These are phyloP conservation scores for Ia io DNA, from an alignment of 2,113 vertebrate species.

Conservation along the genomic window DNA sequence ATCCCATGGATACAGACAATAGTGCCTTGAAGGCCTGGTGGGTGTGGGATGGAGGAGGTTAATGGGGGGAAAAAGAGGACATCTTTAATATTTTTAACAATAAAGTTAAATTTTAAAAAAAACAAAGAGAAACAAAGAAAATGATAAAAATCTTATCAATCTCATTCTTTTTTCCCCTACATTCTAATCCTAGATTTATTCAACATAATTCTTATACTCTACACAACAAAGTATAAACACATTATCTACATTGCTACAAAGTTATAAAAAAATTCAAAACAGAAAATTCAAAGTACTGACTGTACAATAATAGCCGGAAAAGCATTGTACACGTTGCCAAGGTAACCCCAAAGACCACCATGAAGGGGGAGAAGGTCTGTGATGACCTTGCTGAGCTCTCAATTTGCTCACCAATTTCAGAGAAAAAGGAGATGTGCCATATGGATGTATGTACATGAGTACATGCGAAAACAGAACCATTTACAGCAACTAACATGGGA, in stretches of 20 bases:
- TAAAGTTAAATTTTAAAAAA: too few species aligned
- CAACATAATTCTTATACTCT: constrained; percentile 53
- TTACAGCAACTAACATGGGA: not conserved
- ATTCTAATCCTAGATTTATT: constrained; percentile 80
- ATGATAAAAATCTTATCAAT: too few species aligned
- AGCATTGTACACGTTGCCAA: not conserved
- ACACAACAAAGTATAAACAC: constrained; percentile 81
- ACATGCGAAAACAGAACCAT: not conserved
- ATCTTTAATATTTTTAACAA: too few species aligned
- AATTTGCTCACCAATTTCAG: not conserved
- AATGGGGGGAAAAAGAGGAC: too few species aligned
- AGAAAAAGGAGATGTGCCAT: not conserved
- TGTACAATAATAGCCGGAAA: constrained; percentile 78
- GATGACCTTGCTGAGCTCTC: accelerated
- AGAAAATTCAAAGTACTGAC: constrained; percentile 77
- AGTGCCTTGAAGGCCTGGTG: too few species aligned
- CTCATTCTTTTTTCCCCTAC: too few species aligned
- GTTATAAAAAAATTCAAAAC: constrained; percentile 73
- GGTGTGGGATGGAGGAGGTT: too few species aligned
- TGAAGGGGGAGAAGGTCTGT: not conserved
- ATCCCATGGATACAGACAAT: too few species aligned
- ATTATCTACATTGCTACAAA: constrained; percentile 78
- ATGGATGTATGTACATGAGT: not conserved
- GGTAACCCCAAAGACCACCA: not conserved
- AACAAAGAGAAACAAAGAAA: too few species aligned